Percentiles rank a stretch among this genome's conserved stretches.
phyloP scores from a whole-genome alignment of 2,888 invertebrate species.

The Diaprepes abbreviatus region DNA sequence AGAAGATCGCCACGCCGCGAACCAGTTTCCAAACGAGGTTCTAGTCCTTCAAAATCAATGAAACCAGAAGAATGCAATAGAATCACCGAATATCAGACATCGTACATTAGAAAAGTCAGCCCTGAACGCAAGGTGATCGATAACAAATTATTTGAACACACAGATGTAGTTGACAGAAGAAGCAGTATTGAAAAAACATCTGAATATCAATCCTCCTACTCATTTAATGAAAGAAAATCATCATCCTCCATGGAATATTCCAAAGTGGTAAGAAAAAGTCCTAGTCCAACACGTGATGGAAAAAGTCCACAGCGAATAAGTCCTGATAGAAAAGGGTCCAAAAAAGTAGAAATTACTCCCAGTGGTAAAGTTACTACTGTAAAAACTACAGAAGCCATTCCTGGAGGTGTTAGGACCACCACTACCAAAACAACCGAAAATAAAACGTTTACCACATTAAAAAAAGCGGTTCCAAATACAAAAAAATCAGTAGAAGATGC shows the following conservation, averaged over 20 bases:
- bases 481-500: constrained; percentile 69
- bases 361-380: constrained; percentile 52
- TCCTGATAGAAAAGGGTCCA: constrained; percentile 44
- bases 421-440: constrained; percentile 50
- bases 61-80: constrained; percentile 40
- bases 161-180: constrained; percentile 43
- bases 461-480: constrained; percentile 62
- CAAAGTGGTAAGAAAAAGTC: constrained; percentile 47
- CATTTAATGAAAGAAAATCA: constrained; percentile 53
- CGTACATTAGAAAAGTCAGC: constrained; percentile 50
- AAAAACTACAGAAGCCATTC: constrained; percentile 61
- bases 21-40: constrained; percentile 41
- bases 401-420: constrained; percentile 58
- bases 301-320: constrained; percentile 41
- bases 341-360: constrained; percentile 47
- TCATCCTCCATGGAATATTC: constrained; percentile 53
- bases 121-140: constrained; percentile 52
- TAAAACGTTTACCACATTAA: constrained; percentile 57
- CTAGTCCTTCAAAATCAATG: constrained; percentile 55
- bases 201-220: constrained; percentile 56
- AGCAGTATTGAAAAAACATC: constrained; percentile 36
- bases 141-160: constrained; percentile 50
- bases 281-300: constrained; percentile 51
- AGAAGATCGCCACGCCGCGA: constrained; percentile 51
- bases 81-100: constrained; percentile 47